Percentiles rank a stretch among this genome's conserved stretches.
phyloP scores from a whole-genome alignment of 2,888 invertebrate genomes.

The Leptodirus hochenwartii region DNA sequence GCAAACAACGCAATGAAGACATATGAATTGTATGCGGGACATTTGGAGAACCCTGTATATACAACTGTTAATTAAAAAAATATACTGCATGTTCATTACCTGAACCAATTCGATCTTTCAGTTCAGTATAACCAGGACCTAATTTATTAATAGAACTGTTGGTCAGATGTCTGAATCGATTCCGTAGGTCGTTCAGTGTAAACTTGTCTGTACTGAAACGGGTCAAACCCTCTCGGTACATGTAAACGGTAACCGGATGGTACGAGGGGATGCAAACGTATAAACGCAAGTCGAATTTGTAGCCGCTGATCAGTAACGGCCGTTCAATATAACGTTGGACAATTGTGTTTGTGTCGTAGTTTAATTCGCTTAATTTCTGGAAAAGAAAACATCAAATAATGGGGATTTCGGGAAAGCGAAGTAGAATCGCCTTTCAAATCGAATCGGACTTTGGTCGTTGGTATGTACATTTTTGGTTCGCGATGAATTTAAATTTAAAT shows the following conservation, averaged over 20 bases:
- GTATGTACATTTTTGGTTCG: no score
- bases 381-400: slow-evolving; percentile 22
- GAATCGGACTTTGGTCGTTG: no score
- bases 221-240: slow-evolving; percentile 76
- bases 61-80: no score
- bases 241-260: slow-evolving; percentile 69
- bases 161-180: slow-evolving; percentile 74
- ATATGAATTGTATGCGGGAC: no score
- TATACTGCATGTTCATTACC: slow-evolving; percentile 37
- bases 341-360: slow-evolving; percentile 60
- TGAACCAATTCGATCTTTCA: slow-evolving; percentile 67
- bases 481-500: no score
- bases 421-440: no score
- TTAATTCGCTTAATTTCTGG: slow-evolving; percentile 57
- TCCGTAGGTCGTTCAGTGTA: slow-evolving; percentile 63
- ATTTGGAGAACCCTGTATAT: no score
- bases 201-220: slow-evolving; percentile 70
- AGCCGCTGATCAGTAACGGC: slow-evolving; percentile 65
- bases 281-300: slow-evolving; percentile 81
- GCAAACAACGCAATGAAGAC: no score
- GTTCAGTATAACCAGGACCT: slow-evolving; percentile 63
- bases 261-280: slow-evolving; percentile 83
- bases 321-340: slow-evolving; percentile 66
- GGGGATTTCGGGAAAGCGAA: no score
- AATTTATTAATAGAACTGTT: slow-evolving; percentile 84